Evolutionary conservation across 2,888 invertebrate species (phyloP), one percentile per base, ranked within the genome.

Genomic region (Brachyopa scutellaris): DNA sequence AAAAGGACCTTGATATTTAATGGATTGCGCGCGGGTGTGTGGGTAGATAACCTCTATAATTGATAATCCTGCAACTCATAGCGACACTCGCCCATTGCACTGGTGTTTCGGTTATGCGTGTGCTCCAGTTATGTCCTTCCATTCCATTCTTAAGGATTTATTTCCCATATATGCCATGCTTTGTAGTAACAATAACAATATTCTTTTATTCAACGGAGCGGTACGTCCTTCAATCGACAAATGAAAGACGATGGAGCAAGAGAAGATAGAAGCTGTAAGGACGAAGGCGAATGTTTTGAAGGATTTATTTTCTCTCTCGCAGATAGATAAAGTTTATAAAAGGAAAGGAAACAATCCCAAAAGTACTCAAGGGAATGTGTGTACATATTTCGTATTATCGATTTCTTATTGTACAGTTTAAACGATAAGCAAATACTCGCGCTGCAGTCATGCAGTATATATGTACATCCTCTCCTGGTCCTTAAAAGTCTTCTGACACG

Each of bases 1-100:
- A 62, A 45, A 47, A 47, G 21, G 62, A 33, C 33, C 62, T 33
- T 59, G 29, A 59, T 42, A 42, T 15, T 29, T 59, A 59, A 59
- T 42, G 59, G 59, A 42, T 42, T 55, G 55, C 55, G 55, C 42
- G 59, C 42, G 59, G 59, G 59, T 59, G 59, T 42, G 42, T n/a
- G 29, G 29, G 33, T 49, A 36, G 62, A 62, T 62, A 62, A 62
- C 62, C 62, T 47, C 62, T 49, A 36, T 62, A 62, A 49, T 62
- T 62, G 62, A 47, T 62, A 49, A 62, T 47, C 61, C 33, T 21
- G 17, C 29, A 42, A 29, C 17, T 17, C 23, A 42, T 42, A 19
- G 33, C 33, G 19, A 33, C 33, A 53, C 19, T 19, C 17, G 19
- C 29, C 9, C 15, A 29, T 51, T 51, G 3, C n/a, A n/a, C n/a